Evolutionary conservation across 2,797 vertebrate genomes (phyloP).

Genomic region (Thaleichthys pacificus): DNA sequence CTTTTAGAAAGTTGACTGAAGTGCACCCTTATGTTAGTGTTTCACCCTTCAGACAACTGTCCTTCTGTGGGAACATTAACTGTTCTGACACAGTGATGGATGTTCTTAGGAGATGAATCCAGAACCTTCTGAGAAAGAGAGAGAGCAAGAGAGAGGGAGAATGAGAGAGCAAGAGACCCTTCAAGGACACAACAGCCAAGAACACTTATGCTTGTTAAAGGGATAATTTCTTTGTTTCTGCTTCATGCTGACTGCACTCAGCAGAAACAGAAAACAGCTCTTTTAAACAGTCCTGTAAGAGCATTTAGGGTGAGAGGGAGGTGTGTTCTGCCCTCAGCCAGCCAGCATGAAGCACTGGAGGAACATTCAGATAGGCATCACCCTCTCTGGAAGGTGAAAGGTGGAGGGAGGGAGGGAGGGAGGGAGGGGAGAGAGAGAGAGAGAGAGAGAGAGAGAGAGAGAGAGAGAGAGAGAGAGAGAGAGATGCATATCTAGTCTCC

Average conservation of each 20-base stretch:
- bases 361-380: conserved; percentile 38
- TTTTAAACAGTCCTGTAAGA: conserved; percentile 52
- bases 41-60: neutral
- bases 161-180: conserved; percentile 28
- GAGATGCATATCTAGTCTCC: neutral
- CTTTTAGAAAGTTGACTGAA: neutral
- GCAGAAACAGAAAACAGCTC: conserved; percentile 60
- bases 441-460: conserved; percentile 2
- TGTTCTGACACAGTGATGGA: conserved; percentile 35
- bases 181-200: conserved; percentile 58
- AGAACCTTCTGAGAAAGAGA: conserved; percentile 27
- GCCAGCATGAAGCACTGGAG: neutral
- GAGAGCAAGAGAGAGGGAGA: conserved; percentile 22
- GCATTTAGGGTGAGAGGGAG: conserved; percentile 50
- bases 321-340: conserved; percentile 28
- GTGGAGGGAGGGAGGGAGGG: neutral
- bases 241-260: conserved; percentile 64
- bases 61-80: conserved; percentile 24
- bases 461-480: neutral
- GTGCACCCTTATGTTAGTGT: neutral
- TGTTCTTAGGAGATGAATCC: conserved; percentile 30
- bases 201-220: conserved; percentile 65
- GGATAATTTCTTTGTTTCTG: conserved; percentile 71
- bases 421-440: neutral
- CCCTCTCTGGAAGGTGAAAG: conserved; percentile 1